A percentile compares a stretch with the other conserved stretches of the same genome.
Conservation (phyloP, 2,113 vertebrate species). For the Cheirogaleus medius region DNA sequence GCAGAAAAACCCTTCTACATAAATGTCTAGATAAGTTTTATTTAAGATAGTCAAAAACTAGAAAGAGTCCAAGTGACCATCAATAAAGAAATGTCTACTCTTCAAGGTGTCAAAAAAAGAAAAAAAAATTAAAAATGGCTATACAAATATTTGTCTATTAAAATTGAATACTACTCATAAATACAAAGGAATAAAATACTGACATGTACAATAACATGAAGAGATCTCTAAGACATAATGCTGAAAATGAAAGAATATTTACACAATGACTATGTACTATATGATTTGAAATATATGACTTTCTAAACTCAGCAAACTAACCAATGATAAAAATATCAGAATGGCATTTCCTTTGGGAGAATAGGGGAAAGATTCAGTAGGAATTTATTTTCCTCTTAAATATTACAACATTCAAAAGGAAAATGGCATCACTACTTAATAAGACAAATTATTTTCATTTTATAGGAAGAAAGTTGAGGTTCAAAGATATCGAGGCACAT, state of each 20-base stretch:
- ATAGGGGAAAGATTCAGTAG: no score
- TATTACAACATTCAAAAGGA: neutral
- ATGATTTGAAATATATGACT: no score
- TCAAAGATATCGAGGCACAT: neutral
- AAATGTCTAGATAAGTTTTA: neutral
- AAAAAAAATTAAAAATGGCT: no score
- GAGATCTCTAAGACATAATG: no score
- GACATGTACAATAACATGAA: neutral
- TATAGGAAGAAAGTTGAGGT: neutral
- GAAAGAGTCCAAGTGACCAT: neutral
- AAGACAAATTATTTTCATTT: neutral
- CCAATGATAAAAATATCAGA: no score
- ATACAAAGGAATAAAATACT: neutral
- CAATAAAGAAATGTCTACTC: neutral
- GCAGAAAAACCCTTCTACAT: neutral
- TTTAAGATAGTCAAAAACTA: neutral
- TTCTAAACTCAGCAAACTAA: no score
- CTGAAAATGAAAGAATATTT: no score
- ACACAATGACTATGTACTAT: no score
- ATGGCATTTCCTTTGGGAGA: no score
- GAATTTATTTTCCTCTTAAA: conserved; percentile 2
- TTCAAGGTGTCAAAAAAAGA: no score
- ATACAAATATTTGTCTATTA: neutral
- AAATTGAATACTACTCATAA: neutral
- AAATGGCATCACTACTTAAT: neutral